Base-by-base conservation (phyloP, 2,113 vertebrate species). In the Eolophus roseicapilla region DNA sequence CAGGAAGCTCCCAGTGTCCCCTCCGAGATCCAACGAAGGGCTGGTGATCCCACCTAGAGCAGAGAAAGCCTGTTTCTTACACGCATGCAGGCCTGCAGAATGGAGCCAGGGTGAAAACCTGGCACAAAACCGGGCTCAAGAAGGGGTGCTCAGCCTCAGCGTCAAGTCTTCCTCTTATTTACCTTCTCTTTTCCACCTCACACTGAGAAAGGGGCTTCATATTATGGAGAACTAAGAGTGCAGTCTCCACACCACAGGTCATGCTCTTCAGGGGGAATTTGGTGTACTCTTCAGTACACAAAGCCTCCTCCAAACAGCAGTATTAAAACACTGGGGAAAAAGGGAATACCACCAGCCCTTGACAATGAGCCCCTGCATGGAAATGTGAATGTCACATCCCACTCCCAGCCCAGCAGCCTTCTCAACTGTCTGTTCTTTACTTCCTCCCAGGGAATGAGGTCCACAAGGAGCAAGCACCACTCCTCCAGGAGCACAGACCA, bases 161-260 rank as follows among this genome's bases (percentile, higher is more conserved):
- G 9, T 35, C 8, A 11, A 12, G 5, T 18, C 39, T 53, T 37
- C 49, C 65, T 84, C 50, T 43, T 16, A 10, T 4, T 55, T 33
- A 37, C 11, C 49, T 41, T 67, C 80, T 21, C 10, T 89, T 75
- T 43, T 8, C 47, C 69, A 44, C 27, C 35, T 21, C n/a, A 10
- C 5, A 5, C 39, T 6, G 29, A 70, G 59, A 59, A 74, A 79
- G 43, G 3, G 3, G 78, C 57, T 59, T 50, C 47, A 13, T 1
- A 10, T 41, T 1, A 35, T 1, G 14, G 59, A n/a, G 24, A 17
- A 49, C 21, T 1, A 0, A 46, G 7, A 17, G n/a, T n/a, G 18
- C 46, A 3, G 31, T 37, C 43, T 68, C 33, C 24, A 17, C 13
- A 3, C 10, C 2, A 3, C 68, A 35, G 50, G 52, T 23, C 85